Evolutionary conservation across 2,113 vertebrate species (phyloP).

Genomic region (Alligator mississippiensis): DNA sequence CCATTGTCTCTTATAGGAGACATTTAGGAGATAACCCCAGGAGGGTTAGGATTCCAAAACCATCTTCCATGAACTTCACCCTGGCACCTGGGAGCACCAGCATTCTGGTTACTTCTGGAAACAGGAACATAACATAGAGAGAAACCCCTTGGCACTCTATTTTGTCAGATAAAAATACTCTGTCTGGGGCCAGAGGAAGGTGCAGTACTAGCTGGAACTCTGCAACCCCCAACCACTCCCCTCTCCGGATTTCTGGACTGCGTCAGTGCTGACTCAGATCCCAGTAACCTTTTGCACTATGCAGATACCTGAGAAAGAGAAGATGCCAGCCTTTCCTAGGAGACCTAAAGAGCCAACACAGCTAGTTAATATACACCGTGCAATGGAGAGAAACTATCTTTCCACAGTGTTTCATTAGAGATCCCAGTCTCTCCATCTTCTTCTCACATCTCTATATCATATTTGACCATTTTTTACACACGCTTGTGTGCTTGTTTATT

Average conservation of each 20-base stretch:
- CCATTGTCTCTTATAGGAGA: background rate
- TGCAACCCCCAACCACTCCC: background rate
- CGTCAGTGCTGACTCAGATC: background rate
- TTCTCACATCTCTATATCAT: no score
- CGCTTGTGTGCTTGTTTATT: no score
- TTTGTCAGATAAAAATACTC: background rate
- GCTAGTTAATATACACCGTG: background rate
- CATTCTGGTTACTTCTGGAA: background rate
- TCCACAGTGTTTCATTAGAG: background rate
- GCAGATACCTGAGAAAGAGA: background rate
- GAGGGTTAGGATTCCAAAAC: background rate
- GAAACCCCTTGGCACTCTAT: background rate
- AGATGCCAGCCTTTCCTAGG: background rate
- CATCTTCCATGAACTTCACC: background rate
- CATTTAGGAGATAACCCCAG: background rate
- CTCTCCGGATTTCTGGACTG: background rate
- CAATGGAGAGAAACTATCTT: background rate
- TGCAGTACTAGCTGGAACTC: no score
- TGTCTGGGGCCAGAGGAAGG: background rate
- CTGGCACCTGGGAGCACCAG: background rate
- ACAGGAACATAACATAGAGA: rapidly evolving
- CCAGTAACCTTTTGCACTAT: background rate
- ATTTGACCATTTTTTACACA: no score
- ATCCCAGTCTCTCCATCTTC: no score
- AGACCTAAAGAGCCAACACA: background rate